phyloP scores from a whole-genome alignment of 2,888 invertebrate genomes.

The Drosophila planitibia region DNA sequence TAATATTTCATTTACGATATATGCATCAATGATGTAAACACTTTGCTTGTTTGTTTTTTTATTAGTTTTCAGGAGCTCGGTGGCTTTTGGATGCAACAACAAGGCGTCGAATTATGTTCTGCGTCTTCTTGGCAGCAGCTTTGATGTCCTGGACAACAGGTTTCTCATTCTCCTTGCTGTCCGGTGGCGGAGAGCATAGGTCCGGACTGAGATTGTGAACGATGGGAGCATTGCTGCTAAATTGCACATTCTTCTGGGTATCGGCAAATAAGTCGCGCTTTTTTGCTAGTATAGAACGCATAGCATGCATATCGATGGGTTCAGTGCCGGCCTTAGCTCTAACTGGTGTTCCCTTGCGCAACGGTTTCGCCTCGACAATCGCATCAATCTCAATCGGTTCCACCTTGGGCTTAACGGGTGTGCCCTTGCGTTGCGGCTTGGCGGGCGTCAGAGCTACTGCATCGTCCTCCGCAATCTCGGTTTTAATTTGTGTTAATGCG shows the following conservation, averaged over 20 bases:
- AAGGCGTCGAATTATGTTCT: slow-evolving; percentile 75
- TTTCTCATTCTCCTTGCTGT: slow-evolving; percentile 52
- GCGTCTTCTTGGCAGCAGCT: slow-evolving; percentile 71
- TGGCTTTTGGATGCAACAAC: slow-evolving; percentile 70
- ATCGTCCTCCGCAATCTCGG: background rate
- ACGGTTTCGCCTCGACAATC: slow-evolving; percentile 21
- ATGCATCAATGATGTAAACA: background rate
- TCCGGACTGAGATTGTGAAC: slow-evolving; percentile 65
- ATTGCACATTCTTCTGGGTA: slow-evolving; percentile 75
- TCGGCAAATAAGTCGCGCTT: slow-evolving; percentile 68
- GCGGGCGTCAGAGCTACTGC: background rate
- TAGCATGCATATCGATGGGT: slow-evolving; percentile 2
- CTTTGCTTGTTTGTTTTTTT: background rate
- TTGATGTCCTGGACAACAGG: slow-evolving; percentile 57
- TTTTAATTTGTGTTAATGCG: background rate
- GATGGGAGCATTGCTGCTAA: slow-evolving; percentile 60
- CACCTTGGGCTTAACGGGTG: slow-evolving; percentile 34
- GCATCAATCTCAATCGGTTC: slow-evolving; percentile 1
- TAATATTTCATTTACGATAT: slow-evolving; percentile 6
- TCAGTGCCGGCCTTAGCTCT: slow-evolving; percentile 5
- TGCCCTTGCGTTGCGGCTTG: slow-evolving; percentile 37
- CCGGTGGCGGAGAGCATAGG: background rate
- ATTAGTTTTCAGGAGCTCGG: slow-evolving; percentile 30
- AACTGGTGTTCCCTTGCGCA: slow-evolving; percentile 50
- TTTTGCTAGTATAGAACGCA: slow-evolving; percentile 63